Conservation (phyloP, 1,140 invertebrate genomes). For the Anagrus nilaparvatae region DNA sequence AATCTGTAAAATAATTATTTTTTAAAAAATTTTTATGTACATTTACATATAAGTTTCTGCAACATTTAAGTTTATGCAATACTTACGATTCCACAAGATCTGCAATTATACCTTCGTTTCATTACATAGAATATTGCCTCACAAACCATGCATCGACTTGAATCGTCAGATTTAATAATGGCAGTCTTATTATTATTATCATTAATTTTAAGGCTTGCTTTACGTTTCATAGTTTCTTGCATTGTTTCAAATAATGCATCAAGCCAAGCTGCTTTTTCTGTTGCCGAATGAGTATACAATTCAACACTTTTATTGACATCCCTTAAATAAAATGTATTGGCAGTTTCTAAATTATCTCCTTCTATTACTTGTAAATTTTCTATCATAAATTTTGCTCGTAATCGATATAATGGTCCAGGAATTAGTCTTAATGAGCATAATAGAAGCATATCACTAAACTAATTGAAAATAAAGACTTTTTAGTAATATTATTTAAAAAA, state of each 20-base stretch:
- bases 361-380: conserved; percentile 51
- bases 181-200: conserved; percentile 40
- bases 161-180: conserved; percentile 57
- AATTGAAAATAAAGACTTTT: conserved; percentile 34
- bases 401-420: conserved; percentile 44
- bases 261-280: conserved; percentile 60
- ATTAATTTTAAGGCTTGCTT: conserved; percentile 43
- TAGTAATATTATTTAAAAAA: conserved; percentile 11
- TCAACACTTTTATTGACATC: conserved; percentile 47
- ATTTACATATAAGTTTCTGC: conserved; percentile 1
- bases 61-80: too few species aligned
- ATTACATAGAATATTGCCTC: conserved; percentile 60
- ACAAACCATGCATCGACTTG: conserved; percentile 67
- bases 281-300: conserved; percentile 34
- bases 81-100: conserved; percentile 63
- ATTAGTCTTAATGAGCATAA: conserved; percentile 45
- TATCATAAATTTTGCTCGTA: conserved; percentile 47
- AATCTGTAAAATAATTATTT: conserved; percentile 41
- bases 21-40: conserved; percentile 4
- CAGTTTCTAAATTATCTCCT: conserved; percentile 52
- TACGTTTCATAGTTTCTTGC: conserved; percentile 46
- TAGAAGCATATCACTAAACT: conserved; percentile 63
- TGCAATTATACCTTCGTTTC: conserved; percentile 64
- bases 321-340: conserved; percentile 57
- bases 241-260: conserved; percentile 53